phyloP scores from a whole-genome alignment of 1,140 invertebrate genomes.

The Glomeris maerens region DNA sequence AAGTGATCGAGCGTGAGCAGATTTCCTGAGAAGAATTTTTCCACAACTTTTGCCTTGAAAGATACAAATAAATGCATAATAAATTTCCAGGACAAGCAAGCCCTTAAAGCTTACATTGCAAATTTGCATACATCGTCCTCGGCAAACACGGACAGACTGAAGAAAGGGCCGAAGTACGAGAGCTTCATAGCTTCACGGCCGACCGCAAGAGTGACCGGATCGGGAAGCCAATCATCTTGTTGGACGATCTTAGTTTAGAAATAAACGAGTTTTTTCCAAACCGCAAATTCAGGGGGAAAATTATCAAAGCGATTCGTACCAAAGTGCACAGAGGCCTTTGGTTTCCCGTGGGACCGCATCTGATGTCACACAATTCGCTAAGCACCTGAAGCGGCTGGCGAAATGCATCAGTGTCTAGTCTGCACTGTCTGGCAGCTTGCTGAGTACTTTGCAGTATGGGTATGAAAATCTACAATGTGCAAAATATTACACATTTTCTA shows the following conservation, averaged over 20 bases:
- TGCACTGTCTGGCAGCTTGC: slow-evolving; percentile 49
- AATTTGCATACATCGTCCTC: slow-evolving; percentile 58
- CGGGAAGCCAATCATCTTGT: slow-evolving; percentile 59
- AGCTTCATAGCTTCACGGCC: slow-evolving; percentile 69
- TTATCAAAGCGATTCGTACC: slow-evolving; percentile 38
- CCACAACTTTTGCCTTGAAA: slow-evolving; percentile 30
- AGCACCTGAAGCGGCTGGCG: slow-evolving; percentile 48
- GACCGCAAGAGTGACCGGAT: slow-evolving; percentile 45
- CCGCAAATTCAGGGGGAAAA: slow-evolving; percentile 15
- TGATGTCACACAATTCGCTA: slow-evolving; percentile 54
- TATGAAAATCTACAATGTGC: slow-evolving; percentile 38
- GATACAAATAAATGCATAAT: slow-evolving; percentile 7
- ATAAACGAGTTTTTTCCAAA: background rate
- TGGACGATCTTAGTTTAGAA: slow-evolving; percentile 24
- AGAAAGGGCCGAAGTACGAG: slow-evolving; percentile 76
- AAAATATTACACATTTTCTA: background rate
- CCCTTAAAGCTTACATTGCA: slow-evolving; percentile 1
- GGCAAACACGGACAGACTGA: slow-evolving; percentile 76
- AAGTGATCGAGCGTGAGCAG: slow-evolving; percentile 26
- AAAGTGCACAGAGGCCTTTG: slow-evolving; percentile 60
- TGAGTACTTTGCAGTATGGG: slow-evolving; percentile 54
- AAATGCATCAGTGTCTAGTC: slow-evolving; percentile 52
- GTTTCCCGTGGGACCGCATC: slow-evolving; percentile 36
- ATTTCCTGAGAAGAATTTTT: slow-evolving; percentile 30
- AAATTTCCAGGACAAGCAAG: slow-evolving; percentile 5